Conservation (phyloP, 2,797 vertebrate species). For the Falco biarmicus region DNA sequence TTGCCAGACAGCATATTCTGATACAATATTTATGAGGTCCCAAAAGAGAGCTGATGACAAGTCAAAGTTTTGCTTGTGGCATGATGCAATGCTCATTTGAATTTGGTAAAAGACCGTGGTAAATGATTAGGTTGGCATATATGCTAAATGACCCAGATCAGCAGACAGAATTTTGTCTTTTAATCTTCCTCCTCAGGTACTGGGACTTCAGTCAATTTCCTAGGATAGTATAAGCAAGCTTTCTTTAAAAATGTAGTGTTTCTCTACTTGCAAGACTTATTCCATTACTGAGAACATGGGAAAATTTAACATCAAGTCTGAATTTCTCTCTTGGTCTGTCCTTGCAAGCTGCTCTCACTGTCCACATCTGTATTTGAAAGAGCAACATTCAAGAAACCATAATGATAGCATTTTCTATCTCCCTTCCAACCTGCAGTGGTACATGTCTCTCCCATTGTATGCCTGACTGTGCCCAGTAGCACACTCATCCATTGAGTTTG, state of each 20-base stretch:
- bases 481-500: not conserved
- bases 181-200: not conserved
- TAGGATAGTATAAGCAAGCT: not conserved
- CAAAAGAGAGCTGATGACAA: not conserved
- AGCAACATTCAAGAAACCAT: not conserved
- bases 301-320: not conserved
- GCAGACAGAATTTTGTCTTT: not conserved
- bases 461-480: not conserved
- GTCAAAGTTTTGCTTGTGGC: not conserved
- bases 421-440: not conserved
- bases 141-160: not conserved
- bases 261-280: not conserved
- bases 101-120: not conserved
- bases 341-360: not conserved
- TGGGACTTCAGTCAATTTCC: not conserved
- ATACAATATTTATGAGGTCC: conserved; percentile 25
- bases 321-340: not conserved
- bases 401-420: not conserved
- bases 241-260: not conserved
- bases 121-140: not conserved
- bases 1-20: not conserved
- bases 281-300: not conserved
- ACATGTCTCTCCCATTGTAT: not conserved
- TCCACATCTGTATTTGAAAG: not conserved
- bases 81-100: not conserved